Evolutionary conservation across 2,888 invertebrate species (phyloP).

Genomic region (Synergus gifuensis): DNA sequence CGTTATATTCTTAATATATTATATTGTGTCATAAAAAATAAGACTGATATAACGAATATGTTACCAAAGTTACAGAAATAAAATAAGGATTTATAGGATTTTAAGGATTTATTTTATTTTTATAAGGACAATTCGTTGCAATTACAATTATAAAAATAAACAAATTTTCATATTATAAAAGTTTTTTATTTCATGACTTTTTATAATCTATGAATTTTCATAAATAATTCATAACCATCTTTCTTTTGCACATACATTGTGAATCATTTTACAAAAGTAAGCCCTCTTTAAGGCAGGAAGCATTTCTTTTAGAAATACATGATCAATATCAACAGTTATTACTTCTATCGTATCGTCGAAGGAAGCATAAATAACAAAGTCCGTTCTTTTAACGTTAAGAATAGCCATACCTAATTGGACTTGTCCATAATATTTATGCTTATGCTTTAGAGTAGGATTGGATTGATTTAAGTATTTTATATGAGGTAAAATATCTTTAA

Average conservation of each 20-base stretch:
- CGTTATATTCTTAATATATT: no score
- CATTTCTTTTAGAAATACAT: not conserved
- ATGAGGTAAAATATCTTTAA: no score
- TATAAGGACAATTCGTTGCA: no score
- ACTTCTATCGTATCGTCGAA: not conserved
- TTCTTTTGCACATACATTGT: not conserved
- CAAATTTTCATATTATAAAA: constrained; percentile 58
- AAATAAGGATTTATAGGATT: no score
- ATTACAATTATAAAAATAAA: no score
- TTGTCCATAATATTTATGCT: not conserved
- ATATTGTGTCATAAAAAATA: no score
- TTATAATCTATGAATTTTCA: no score
- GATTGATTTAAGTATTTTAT: no score
- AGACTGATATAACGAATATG: no score
- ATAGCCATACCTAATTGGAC: not conserved
- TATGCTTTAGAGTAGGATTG: not conserved
- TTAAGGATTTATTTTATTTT: no score
- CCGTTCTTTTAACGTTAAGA: constrained; percentile 1
- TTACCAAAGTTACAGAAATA: no score
- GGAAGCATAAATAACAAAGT: constrained; percentile 37
- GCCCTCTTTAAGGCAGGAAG: constrained; percentile 19
- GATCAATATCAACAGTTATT: not conserved
- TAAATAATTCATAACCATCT: no score
- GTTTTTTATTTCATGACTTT: not conserved
- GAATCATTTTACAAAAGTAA: constrained; percentile 3